Base-by-base conservation (phyloP, 2,113 vertebrate genomes). In the Bubo bubo region DNA sequence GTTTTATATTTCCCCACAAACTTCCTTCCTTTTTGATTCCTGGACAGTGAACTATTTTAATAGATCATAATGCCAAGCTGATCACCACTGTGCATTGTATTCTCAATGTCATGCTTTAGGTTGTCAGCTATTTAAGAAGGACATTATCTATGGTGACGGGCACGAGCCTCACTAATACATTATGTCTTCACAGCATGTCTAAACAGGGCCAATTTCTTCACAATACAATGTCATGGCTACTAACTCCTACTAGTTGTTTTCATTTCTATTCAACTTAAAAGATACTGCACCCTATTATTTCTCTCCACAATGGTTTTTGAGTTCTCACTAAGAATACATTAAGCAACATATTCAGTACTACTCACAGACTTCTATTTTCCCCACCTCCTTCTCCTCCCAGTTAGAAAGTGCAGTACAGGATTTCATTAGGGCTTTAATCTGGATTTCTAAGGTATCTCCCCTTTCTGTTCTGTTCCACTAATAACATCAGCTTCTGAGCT, bases 291-390 rank as follows among this genome's bases (percentile, higher is more conserved):
- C 16, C 35, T 41, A n/a, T 72, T 64, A 60, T 34, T 83, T 86
- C 32, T 82, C 47, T 73, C 30, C 63, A 94, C 63, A 76, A 30
- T 7, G 32, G 26, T 27, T 88, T 75, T 13, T 77, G 59, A 77
- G 43, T 60, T 90, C 35, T 94, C 41, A 37, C 28, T 21, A 68
- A 19, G 18, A 83, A 71, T 10, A 67, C 4, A 41, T 50, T 28
- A 79, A 75, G 28, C 47, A 75, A 79, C 0, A 1, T 37, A 43
- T 55, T 35, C 12, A 70, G 11, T 28, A 43, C 12, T 27, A 62
- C 35, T 39, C 56, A 63, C 0, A 0, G 30, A 37, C 23, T 62
- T 45, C 11, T 52, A 5, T 37, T 41, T 80, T 37, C 8, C 20
- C 50, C 0, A 0, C 27, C 56, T 19, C 28, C 32, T 27, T 58